phyloP scores from a whole-genome alignment of 2,888 invertebrate genomes.

The Amphipyra tragopoginis region DNA sequence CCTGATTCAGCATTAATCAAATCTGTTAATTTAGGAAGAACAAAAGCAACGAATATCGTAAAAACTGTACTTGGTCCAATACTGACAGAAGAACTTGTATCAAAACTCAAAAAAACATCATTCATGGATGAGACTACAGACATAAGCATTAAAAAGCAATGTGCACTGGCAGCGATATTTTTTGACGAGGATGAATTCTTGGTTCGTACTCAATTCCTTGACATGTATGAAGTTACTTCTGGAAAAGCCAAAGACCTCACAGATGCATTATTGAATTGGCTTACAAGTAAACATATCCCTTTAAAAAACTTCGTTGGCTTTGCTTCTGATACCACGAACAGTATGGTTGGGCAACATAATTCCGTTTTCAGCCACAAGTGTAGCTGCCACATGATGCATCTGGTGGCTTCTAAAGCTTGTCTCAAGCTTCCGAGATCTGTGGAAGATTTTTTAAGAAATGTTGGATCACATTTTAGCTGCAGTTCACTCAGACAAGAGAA shows the following conservation, averaged over 20 bases:
- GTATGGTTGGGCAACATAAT: conserved; percentile 63
- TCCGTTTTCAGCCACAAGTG: conserved; percentile 65
- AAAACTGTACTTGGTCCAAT: conserved; percentile 44
- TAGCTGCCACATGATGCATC: conserved; percentile 67
- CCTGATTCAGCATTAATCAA: background rate
- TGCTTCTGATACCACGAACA: conserved; percentile 63
- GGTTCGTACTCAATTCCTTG: conserved; percentile 20
- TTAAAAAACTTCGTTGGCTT: conserved; percentile 68
- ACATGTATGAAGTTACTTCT: conserved; percentile 44
- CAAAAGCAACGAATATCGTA: conserved; percentile 40
- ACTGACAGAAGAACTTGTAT: conserved; percentile 32
- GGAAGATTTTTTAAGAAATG: conserved; percentile 59
- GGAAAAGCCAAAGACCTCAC: conserved; percentile 46
- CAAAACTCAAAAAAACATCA: conserved; percentile 15
- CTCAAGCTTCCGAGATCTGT: conserved; percentile 60
- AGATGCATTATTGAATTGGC: conserved; percentile 34
- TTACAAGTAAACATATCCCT: conserved; percentile 45
- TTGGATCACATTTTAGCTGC: conserved; percentile 1
- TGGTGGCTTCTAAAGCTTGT: conserved; percentile 66
- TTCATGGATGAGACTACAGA: conserved; percentile 52
- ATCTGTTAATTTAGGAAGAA: conserved; percentile 35
- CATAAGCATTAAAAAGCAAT: conserved; percentile 45
- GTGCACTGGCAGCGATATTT: conserved; percentile 47
- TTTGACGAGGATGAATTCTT: too few relatives aligned
- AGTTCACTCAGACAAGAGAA: background rate